Percentiles rank a stretch among this genome's conserved stretches.
Conservation (phyloP, 2,797 vertebrate genomes). For the Cygnus olor region DNA sequence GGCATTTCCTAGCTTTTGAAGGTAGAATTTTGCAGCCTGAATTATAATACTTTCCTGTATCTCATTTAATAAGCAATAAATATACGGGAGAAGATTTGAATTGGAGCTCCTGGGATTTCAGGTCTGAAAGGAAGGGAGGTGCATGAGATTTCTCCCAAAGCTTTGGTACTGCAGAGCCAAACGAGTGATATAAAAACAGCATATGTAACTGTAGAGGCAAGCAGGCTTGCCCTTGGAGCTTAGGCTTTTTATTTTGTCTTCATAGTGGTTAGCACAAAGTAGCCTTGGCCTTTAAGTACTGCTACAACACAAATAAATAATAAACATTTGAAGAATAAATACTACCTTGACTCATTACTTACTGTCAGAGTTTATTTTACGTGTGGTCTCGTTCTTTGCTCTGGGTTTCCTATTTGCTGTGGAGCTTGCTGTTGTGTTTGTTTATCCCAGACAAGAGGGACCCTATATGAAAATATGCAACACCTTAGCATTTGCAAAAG, state of each 20-base stretch:
- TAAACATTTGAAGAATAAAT: not conserved
- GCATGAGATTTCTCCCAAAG: slow-evolving; percentile 10
- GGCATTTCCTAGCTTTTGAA: slow-evolving; percentile 27
- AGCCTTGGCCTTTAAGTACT: not conserved
- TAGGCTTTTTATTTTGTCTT: not conserved
- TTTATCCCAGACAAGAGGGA: not conserved
- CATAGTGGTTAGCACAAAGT: not conserved
- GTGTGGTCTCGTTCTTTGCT: not conserved
- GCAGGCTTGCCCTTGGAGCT: fast-evolving
- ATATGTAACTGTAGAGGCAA: not conserved
- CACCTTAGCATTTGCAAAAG: not conserved
- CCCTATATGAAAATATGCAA: not conserved
- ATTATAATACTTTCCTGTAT: slow-evolving; percentile 6
- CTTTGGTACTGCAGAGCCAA: not conserved
- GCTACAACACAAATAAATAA: not conserved
- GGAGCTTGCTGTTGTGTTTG: not conserved
- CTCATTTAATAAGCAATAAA: slow-evolving; percentile 32
- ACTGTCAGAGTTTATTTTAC: not conserved
- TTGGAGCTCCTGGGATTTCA: not conserved
- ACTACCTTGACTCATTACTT: not conserved
- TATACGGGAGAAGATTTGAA: not conserved
- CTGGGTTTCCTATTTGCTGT: not conserved
- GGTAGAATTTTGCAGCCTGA: not conserved
- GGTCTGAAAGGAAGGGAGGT: not conserved
- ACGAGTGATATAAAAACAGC: not conserved